Percentiles rank a stretch among this genome's conserved stretches.
Conservation (phyloP, 2,113 vertebrate species). For the Egretta garzetta region DNA sequence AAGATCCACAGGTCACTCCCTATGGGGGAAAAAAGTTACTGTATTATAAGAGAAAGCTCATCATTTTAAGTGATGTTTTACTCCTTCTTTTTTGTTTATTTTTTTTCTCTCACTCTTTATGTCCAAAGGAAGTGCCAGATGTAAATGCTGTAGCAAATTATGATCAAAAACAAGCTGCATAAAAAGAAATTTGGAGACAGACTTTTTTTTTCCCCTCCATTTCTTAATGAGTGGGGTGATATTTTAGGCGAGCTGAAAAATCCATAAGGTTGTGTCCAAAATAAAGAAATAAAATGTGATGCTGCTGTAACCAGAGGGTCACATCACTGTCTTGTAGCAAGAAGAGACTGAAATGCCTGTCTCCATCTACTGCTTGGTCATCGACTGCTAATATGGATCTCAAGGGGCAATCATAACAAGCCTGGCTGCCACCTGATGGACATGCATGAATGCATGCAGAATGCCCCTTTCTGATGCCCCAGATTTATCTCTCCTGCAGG, state of each 20-base stretch:
- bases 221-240: not conserved
- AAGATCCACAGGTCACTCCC: not conserved
- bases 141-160: not conserved
- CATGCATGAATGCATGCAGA: not conserved
- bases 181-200: not conserved
- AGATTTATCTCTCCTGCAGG: not conserved
- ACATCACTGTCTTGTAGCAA: not conserved
- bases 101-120: not conserved
- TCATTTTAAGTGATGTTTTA: not conserved
- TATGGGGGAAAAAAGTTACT: rapidly evolving
- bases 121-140: not conserved
- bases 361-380: not conserved
- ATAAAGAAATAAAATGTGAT: not conserved
- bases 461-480: not conserved
- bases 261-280: not conserved
- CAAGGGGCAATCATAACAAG: not conserved
- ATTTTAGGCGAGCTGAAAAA: not conserved
- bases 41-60: not conserved
- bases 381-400: not conserved
- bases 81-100: not conserved
- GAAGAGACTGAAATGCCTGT: not conserved
- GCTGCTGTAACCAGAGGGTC: not conserved
- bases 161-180: not conserved
- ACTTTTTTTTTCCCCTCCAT: rapidly evolving
- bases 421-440: not conserved